These are phyloP conservation scores for Platysternon megacephalum DNA, from an alignment of 2,113 vertebrate genomes.

Conservation along the genomic window DNA sequence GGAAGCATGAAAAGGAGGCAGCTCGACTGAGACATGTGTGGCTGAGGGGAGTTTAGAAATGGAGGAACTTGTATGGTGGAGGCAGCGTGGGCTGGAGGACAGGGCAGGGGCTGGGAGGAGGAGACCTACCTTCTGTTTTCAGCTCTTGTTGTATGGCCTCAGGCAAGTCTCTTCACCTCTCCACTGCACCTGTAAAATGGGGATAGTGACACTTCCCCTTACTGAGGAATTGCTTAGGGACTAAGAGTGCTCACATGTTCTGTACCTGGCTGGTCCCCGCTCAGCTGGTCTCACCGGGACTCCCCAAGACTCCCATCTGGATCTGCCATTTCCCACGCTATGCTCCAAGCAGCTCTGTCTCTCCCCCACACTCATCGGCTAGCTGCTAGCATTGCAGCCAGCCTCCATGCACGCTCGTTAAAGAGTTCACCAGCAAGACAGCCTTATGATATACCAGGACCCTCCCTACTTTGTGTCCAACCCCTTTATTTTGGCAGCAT, in stretches of 20 bases:
- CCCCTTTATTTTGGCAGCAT: accelerated
- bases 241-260: neutral
- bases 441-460: neutral
- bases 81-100: constrained; percentile 14
- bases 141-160: neutral
- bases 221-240: neutral
- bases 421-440: constrained; percentile 10
- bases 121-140: neutral
- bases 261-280: constrained; percentile 31
- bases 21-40: neutral
- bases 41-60: neutral
- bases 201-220: constrained; percentile 7
- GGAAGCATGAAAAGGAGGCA: neutral
- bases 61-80: neutral
- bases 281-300: constrained; percentile 39
- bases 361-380: neutral
- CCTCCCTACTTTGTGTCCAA: constrained; percentile 33
- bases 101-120: neutral
- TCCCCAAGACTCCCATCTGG: constrained; percentile 9
- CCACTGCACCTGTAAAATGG: neutral
- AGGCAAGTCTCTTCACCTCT: constrained; percentile 33
- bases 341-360: neutral
- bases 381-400: constrained; percentile 39
- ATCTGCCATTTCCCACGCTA: constrained; percentile 18
- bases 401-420: neutral